These are phyloP conservation scores for Strigops habroptila DNA, from an alignment of 2,113 vertebrate species.

Conservation along the genomic window DNA sequence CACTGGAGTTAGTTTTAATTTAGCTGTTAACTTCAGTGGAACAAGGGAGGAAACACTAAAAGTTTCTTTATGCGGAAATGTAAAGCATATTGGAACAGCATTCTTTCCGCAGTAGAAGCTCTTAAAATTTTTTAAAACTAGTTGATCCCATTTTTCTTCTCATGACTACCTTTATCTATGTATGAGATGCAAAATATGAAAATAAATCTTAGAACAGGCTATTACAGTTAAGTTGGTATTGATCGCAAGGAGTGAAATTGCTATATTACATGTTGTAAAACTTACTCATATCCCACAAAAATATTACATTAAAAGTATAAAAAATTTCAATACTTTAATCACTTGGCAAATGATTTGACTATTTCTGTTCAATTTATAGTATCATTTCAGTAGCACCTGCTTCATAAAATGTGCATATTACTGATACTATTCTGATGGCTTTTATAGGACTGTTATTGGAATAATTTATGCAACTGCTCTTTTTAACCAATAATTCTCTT, in stretches of 20 bases:
- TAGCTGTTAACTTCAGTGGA: background rate
- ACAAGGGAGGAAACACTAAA: background rate
- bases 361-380: slow-evolving; percentile 55
- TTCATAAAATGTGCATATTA: slow-evolving; percentile 53
- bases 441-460: slow-evolving; percentile 2
- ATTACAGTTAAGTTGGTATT: slow-evolving; percentile 55
- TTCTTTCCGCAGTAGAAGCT: background rate
- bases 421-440: slow-evolving; percentile 24
- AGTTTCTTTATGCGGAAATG: background rate
- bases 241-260: slow-evolving; percentile 27
- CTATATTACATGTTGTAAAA: slow-evolving; percentile 62
- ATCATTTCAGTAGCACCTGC: slow-evolving; percentile 38
- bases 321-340: slow-evolving; percentile 63
- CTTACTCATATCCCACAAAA: slow-evolving; percentile 45
- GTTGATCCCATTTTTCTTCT: background rate
- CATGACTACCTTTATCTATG: background rate
- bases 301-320: slow-evolving; percentile 62
- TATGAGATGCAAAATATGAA: slow-evolving; percentile 51
- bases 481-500: slow-evolving; percentile 38
- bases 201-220: slow-evolving; percentile 50
- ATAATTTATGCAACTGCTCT: slow-evolving; percentile 55
- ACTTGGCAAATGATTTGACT: slow-evolving; percentile 60
- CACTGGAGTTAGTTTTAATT: background rate
- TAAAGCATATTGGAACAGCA: background rate
- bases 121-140: background rate